Conservation (phyloP, 2,113 vertebrate genomes). For the Cranoglanis bouderius region DNA sequence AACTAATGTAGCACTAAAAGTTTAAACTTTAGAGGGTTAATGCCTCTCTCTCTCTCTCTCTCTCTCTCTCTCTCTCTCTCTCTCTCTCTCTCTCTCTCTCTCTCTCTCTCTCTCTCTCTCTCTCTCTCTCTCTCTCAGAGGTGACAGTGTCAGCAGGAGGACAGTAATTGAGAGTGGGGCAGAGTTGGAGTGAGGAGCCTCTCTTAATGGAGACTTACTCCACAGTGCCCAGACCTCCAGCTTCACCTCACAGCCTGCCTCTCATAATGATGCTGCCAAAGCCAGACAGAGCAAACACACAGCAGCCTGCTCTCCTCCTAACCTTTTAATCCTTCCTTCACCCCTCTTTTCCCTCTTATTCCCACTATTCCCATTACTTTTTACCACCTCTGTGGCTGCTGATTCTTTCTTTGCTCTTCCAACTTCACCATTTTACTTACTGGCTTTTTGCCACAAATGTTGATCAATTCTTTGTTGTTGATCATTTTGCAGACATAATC, state of each 20-base stretch:
- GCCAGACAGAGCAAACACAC: conserved; percentile 50
- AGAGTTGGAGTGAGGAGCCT: conserved; percentile 43
- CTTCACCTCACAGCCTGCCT: conserved; percentile 30
- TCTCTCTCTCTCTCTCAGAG: conserved; percentile 17
- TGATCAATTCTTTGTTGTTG: conserved; percentile 1
- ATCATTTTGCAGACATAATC: conserved; percentile 11
- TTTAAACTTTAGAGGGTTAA: conserved; percentile 6
- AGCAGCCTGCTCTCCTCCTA: conserved; percentile 48
- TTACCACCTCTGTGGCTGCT: conserved; percentile 25
- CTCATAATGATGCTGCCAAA: conserved; percentile 52
- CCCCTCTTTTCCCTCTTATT: conserved; percentile 24
- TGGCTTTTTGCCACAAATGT: conserved; percentile 6
- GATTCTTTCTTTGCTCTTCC: background rate
- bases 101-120: conserved; percentile 12
- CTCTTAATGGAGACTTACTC: conserved; percentile 53
- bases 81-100: conserved; percentile 20
- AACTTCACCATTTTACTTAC: background rate
- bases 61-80: conserved; percentile 6
- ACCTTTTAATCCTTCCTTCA: conserved; percentile 55
- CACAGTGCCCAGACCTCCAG: conserved; percentile 48
- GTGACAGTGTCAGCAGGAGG: conserved; percentile 44
- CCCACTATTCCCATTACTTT: conserved; percentile 35
- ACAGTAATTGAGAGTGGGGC: conserved; percentile 51
- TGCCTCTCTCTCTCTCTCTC: conserved; percentile 9
- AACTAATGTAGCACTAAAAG: background rate